Evolutionary conservation across 2,888 invertebrate species (phyloP), one percentile per base, ranked within the genome.

Genomic region (Rotaria macrura): DNA sequence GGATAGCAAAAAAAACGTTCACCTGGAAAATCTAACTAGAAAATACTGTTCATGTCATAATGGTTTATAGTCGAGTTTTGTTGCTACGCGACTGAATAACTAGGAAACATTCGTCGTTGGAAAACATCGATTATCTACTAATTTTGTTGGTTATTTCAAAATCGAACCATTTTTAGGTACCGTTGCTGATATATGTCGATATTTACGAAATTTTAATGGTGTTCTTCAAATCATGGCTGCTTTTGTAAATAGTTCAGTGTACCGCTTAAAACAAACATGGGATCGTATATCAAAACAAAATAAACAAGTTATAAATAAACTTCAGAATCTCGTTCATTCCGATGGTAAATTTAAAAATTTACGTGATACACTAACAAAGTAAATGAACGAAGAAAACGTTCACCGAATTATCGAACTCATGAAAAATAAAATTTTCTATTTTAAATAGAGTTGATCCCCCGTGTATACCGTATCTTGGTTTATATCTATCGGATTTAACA

Each of bases 241-340:
- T 1, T 94, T 96, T 88, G 95, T 95, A 38, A 96, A 95, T 91
- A 95, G 94, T 79, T 94, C 95, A 2, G 94, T 96, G 0, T 96
- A 94, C 91, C 92, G 96, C 57, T 92, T 96, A 84, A 95, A 95
- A 92, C 95, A 95, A 90, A 96, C 96, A 0, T 95, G 96, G 95
- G 96, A 96, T 87, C 95, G 95, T 90, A 94, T 96, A 7, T 94
- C 95, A 0, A 96, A 95, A 92, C 95, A 95, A 89, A 95, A 95
- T 43, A 94, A 94, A 89, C 95, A 95, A 91, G 95, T 95, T 3
- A 94, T 96, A 85, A 95, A 95, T 88, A 94, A 94, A 89, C 93
- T 96, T 88, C 96, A 96, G 90, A 93, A 93, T 38, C 93, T 96
- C 87, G 95, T 95, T 55, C 95, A 95, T 7, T 95, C 95, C 0